A percentile compares a stretch with the other conserved stretches of the same genome.
These are phyloP conservation scores for Hippocampus abdominalis DNA, from an alignment of 2,113 vertebrate genomes.

Conservation along the genomic window DNA sequence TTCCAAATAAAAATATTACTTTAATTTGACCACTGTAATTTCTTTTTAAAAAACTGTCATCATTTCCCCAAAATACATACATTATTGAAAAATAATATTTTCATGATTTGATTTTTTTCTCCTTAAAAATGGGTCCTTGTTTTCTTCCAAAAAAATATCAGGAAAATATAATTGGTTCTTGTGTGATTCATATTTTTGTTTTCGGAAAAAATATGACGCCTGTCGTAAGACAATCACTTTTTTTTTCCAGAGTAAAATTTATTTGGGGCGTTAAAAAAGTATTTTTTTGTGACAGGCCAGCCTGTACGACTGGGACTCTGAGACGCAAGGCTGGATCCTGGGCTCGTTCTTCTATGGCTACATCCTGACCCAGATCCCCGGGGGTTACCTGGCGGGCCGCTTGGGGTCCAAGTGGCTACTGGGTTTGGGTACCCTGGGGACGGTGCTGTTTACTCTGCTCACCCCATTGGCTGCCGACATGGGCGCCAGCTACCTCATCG, in stretches of 20 bases:
- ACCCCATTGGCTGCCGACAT: conserved; percentile 87
- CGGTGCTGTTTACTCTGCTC: conserved; percentile 84
- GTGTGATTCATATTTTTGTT: too few relatives aligned
- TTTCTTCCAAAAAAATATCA: too few relatives aligned
- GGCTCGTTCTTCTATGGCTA: conserved; percentile 98
- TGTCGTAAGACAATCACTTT: not conserved
- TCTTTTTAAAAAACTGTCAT: too few relatives aligned
- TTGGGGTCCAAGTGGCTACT: conserved; percentile 86
- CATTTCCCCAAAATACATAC: too few relatives aligned
- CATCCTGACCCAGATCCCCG: conserved; percentile 93
- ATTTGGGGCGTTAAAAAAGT: too few relatives aligned
- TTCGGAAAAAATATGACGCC: too few relatives aligned
- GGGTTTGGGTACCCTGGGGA: conserved; percentile 84
- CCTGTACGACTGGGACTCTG: conserved; percentile 86
- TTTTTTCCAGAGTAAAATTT: not conserved
- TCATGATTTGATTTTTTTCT: too few relatives aligned
- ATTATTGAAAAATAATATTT: too few relatives aligned
- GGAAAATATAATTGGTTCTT: too few relatives aligned
- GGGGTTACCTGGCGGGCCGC: conserved; percentile 87
- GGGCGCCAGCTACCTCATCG: conserved; percentile 83
- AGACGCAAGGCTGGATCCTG: conserved; percentile 96
- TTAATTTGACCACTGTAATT: too few relatives aligned
- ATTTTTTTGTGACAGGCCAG: conserved; percentile 71
- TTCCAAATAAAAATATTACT: too few relatives aligned
- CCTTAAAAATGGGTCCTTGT: too few relatives aligned